Evolutionary conservation across 2,797 vertebrate species (phyloP).

Genomic region (Ataeniobius toweri): DNA sequence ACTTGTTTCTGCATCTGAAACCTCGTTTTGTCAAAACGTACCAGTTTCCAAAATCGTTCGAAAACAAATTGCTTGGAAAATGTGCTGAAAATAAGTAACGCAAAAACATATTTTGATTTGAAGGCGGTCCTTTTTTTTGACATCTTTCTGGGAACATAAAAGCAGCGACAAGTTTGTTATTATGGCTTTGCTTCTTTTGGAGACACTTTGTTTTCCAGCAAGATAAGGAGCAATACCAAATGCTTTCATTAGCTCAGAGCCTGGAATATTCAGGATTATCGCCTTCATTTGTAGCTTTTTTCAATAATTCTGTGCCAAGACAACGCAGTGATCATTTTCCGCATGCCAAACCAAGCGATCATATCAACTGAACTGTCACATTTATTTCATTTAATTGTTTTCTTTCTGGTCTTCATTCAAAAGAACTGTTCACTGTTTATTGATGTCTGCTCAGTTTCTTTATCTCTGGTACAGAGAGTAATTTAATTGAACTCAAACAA

Average conservation of each 20-base stretch:
- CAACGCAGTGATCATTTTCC: slow-evolving; percentile 12
- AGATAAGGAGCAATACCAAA: not conserved
- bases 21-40: not conserved
- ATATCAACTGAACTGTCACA: not conserved
- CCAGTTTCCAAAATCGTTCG: not conserved
- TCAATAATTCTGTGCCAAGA: slow-evolving; percentile 57
- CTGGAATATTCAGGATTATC: slow-evolving; percentile 14
- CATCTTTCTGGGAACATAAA: not conserved
- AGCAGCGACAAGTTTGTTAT: not conserved
- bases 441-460: not conserved
- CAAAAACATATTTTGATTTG: not conserved
- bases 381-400: slow-evolving; percentile 4
- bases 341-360: slow-evolving; percentile 13
- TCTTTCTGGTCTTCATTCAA: not conserved
- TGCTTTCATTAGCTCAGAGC: not conserved
- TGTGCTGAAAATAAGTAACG: not conserved
- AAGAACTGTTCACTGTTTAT: not conserved
- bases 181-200: slow-evolving; percentile 15
- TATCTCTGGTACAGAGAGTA: not conserved
- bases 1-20: not conserved
- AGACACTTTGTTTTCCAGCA: not conserved
- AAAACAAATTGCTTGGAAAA: not conserved
- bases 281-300: slow-evolving; percentile 37
- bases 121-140: not conserved
- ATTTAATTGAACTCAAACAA: not conserved